A percentile compares a stretch with the other conserved stretches of the same genome.
Conservation (phyloP, 2,113 vertebrate genomes). For the Microcebus jonahi region DNA sequence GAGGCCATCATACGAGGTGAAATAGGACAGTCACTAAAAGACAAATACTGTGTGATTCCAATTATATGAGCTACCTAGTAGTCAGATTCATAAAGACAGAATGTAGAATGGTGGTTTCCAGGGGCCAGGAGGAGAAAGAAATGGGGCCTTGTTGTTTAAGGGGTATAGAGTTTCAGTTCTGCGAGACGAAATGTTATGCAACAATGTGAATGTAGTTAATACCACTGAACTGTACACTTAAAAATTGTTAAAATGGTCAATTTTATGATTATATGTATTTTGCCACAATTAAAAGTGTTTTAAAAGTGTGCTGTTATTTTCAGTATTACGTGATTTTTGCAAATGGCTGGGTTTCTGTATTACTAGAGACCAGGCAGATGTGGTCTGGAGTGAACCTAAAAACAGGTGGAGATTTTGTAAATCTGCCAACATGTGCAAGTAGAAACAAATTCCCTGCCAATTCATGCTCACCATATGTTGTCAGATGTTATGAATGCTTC, state of each 20-base stretch:
- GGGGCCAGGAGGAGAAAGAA: too few species aligned
- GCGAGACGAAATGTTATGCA: too few species aligned
- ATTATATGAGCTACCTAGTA: neutral
- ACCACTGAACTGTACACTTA: neutral
- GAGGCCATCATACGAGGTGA: neutral
- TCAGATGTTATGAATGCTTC: neutral
- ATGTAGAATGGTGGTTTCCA: neutral
- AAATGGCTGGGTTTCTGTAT: neutral
- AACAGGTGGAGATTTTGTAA: constrained; percentile 16
- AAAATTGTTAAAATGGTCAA: neutral
- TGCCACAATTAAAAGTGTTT: neutral
- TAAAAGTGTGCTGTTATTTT: neutral
- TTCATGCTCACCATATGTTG: neutral
- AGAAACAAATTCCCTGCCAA: neutral
- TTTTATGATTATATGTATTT: neutral
- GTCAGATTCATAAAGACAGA: neutral
- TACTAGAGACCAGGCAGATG: neutral
- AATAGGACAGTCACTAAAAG: neutral
- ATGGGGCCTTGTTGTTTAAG: neutral
- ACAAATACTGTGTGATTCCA: neutral
- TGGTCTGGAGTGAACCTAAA: neutral
- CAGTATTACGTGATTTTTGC: neutral
- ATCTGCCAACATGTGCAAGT: constrained; percentile 25
- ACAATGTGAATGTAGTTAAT: neutral
- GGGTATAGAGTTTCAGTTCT: neutral